These are phyloP conservation scores for Alentia gelatinosa DNA, from an alignment of 2,888 invertebrate genomes.

Conservation along the genomic window DNA sequence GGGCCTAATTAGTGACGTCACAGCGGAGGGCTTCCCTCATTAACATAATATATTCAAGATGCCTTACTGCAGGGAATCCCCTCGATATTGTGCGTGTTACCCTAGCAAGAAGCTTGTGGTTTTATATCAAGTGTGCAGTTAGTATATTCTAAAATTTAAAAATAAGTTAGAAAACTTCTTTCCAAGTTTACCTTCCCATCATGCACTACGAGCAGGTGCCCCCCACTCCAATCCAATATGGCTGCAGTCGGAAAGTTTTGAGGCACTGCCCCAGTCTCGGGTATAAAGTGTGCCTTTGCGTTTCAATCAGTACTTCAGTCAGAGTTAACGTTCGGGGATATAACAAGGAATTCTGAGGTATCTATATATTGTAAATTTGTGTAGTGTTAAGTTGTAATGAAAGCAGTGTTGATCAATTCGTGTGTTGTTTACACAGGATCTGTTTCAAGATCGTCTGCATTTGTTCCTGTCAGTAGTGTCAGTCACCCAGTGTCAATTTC, in stretches of 20 bases:
- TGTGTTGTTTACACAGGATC: not conserved
- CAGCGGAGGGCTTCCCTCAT: conserved; percentile 51
- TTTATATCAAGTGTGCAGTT: not conserved
- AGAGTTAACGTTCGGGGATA: not conserved
- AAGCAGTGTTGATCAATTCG: not conserved
- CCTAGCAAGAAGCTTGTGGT: not conserved
- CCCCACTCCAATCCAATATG: conserved; percentile 33
- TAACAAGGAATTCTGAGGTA: not conserved
- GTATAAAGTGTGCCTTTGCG: not conserved
- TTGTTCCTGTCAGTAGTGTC: not conserved
- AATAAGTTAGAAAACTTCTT: conserved; percentile 43
- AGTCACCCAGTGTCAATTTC: not conserved
- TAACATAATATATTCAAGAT: conserved; percentile 62
- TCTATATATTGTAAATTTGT: not conserved
- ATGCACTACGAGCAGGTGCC: not conserved
- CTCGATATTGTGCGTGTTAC: not conserved
- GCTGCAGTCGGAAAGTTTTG: not conserved
- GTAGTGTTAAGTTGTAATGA: not conserved
- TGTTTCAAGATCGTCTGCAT: not conserved
- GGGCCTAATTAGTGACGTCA: conserved; percentile 65
- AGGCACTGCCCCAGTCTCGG: not conserved
- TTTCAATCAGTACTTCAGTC: not conserved
- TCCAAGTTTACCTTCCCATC: conserved; percentile 46
- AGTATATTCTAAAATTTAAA: not conserved
- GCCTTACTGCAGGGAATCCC: not conserved